These are phyloP conservation scores for Sorex maritimensis DNA, from an alignment of 2,797 vertebrate species.

Conservation along the genomic window DNA sequence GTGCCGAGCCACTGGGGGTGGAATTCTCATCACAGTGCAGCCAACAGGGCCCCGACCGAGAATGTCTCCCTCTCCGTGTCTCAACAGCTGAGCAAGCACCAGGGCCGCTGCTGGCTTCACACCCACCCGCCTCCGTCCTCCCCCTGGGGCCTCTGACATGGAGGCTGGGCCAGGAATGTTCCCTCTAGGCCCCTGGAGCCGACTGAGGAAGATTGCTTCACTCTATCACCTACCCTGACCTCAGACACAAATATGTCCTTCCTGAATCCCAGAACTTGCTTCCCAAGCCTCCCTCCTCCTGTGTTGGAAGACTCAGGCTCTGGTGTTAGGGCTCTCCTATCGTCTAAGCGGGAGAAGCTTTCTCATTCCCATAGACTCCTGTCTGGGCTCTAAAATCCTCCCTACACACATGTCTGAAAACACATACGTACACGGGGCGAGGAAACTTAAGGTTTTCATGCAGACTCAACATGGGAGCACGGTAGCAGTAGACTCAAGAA, in stretches of 20 bases:
- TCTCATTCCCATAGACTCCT: not conserved
- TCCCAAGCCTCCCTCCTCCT: not conserved
- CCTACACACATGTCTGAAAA: no score
- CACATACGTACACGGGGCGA: no score
- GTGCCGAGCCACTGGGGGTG: not conserved
- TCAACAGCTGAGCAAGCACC: no score
- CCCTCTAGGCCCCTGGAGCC: no score
- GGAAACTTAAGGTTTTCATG: not conserved
- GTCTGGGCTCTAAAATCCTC: not conserved
- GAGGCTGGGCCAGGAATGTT: no score
- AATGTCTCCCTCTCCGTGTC: no score
- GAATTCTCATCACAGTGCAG: not conserved
- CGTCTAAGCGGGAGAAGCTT: not conserved
- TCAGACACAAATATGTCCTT: no score
- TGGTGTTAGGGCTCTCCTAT: not conserved
- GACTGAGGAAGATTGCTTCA: not conserved
- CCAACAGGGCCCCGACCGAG: no score
- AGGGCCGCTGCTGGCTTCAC: no score
- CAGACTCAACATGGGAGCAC: not conserved
- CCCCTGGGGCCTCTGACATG: no score
- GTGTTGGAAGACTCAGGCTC: not conserved
- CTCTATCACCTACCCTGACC: accelerated
- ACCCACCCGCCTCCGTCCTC: no score
- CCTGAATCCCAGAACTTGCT: no score
- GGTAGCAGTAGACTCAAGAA: slow-evolving; percentile 2